Evolutionary conservation across 2,113 vertebrate species (phyloP).

Genomic region (Bubo blakistoni): DNA sequence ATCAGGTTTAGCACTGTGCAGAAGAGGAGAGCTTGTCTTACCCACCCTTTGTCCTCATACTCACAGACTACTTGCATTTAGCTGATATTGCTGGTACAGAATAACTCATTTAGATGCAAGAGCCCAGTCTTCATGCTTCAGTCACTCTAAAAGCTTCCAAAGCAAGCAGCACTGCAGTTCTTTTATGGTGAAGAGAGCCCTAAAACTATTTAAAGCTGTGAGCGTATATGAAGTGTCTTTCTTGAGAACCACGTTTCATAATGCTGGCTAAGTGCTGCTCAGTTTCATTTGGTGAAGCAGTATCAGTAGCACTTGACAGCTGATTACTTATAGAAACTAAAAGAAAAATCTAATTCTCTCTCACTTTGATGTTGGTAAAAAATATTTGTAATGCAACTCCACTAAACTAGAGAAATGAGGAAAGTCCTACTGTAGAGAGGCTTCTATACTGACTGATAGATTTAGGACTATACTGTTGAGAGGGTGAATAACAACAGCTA

Average conservation of each 20-base stretch:
- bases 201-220: conserved; percentile 55
- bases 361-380: background rate
- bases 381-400: background rate
- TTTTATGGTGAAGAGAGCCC: conserved; percentile 37
- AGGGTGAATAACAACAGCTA: background rate
- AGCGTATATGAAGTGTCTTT: conserved; percentile 34
- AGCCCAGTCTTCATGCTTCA: background rate
- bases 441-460: background rate
- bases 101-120: background rate
- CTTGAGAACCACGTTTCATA: conserved; percentile 33
- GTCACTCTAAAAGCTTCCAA: background rate
- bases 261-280: conserved; percentile 49
- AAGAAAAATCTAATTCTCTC: background rate
- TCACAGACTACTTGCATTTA: background rate
- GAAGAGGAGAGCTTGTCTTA: background rate
- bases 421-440: background rate
- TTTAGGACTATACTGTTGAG: background rate
- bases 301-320: conserved; percentile 33
- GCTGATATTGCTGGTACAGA: background rate
- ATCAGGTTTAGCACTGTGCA: background rate
- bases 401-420: background rate
- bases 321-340: conserved; percentile 50
- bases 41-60: background rate
- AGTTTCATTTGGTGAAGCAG: conserved; percentile 27
- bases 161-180: background rate